Conservation (phyloP, 2,888 invertebrate species). For the Serrognathus titanus region DNA sequence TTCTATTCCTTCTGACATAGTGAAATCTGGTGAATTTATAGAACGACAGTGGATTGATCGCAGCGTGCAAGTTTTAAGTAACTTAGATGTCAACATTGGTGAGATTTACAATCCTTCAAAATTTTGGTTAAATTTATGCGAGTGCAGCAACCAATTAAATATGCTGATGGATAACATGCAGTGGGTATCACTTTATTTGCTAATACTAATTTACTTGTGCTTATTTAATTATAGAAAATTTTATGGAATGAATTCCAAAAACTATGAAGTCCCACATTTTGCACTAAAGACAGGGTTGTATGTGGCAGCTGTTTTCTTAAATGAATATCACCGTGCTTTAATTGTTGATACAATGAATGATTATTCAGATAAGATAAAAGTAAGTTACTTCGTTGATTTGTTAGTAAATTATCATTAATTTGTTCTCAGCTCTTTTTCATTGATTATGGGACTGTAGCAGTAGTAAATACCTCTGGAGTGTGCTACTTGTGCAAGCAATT, state of each 20-base stretch:
- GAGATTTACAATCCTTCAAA: constrained; percentile 58
- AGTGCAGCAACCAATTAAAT: constrained; percentile 43
- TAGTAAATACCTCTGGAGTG: constrained; percentile 37
- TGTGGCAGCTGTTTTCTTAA: constrained; percentile 49
- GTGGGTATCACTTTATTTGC: neutral
- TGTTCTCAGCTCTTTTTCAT: constrained; percentile 53
- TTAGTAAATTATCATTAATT: neutral
- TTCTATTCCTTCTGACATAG: constrained; percentile 16
- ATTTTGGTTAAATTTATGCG: constrained; percentile 54
- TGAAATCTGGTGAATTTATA: constrained; percentile 20
- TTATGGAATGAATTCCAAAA: constrained; percentile 1
- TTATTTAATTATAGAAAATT: constrained; percentile 5
- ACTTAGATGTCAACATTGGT: constrained; percentile 49
- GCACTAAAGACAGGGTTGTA: constrained; percentile 47
- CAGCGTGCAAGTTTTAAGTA: constrained; percentile 12
- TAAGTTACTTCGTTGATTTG: neutral
- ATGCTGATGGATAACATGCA: constrained; percentile 54
- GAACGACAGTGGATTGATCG: constrained; percentile 24
- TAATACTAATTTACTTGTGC: neutral
- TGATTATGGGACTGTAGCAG: constrained; percentile 58
- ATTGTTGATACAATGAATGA: constrained; percentile 8
- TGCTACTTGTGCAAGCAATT: constrained; percentile 48
- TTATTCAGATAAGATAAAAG: constrained; percentile 4
- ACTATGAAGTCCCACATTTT: constrained; percentile 27
- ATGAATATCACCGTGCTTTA: constrained; percentile 53